Evolutionary conservation across 2,113 vertebrate genomes (phyloP).

Genomic region (Anolis sagrei): DNA sequence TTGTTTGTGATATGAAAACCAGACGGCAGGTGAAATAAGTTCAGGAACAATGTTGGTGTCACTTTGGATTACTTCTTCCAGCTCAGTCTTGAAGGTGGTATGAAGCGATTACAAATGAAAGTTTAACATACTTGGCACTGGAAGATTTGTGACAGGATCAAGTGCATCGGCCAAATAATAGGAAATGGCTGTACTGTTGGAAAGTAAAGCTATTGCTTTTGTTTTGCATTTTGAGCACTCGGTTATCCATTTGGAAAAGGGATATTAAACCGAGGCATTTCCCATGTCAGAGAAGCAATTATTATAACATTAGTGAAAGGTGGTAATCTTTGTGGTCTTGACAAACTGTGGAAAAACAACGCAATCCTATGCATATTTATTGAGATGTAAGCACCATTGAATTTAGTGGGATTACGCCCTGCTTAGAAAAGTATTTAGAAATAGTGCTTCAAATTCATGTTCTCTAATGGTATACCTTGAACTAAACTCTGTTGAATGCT

Average conservation of each 20-base stretch:
- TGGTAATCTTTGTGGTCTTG: neutral
- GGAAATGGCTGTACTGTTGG: rapidly evolving
- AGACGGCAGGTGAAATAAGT: slow-evolving; percentile 42
- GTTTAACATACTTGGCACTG: slow-evolving; percentile 4
- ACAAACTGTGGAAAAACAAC: too few species aligned
- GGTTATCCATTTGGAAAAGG: neutral
- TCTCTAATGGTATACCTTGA: neutral
- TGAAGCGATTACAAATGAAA: slow-evolving; percentile 2
- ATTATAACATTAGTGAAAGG: neutral
- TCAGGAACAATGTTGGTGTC: neutral
- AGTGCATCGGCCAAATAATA: neutral
- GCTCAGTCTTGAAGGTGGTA: slow-evolving; percentile 11
- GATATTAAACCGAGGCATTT: neutral
- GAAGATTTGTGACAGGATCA: slow-evolving; percentile 2
- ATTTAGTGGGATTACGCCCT: neutral
- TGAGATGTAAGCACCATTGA: neutral
- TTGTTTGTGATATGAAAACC: slow-evolving; percentile 20
- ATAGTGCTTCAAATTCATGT: neutral
- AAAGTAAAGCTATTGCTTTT: neutral
- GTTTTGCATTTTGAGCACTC: neutral
- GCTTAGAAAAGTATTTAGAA: neutral
- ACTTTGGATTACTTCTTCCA: slow-evolving; percentile 11
- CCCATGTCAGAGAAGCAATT: neutral
- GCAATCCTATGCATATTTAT: neutral
- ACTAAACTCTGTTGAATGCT: neutral